A percentile compares a stretch with the other conserved stretches of the same genome.
These are phyloP conservation scores for Spongilla lacustris DNA, from an alignment of 37 sponge, comb jelly and placozoan species.

Conservation along the genomic window DNA sequence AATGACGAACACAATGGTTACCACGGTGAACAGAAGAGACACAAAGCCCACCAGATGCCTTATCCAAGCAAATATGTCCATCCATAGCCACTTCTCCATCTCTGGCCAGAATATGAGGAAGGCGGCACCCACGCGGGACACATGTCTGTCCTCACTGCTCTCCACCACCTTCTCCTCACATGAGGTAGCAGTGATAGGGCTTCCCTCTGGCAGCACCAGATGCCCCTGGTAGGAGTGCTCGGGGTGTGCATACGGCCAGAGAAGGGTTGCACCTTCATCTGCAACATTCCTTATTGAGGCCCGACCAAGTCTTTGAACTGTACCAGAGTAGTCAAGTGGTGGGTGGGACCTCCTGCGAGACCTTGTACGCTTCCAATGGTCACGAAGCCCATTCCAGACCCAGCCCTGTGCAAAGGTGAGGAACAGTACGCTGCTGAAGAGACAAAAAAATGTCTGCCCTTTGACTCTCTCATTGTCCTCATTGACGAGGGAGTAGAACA, in stretches of 20 bases:
- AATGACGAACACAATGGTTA: not conserved
- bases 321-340: too few relatives aligned
- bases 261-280: conserved; percentile 2
- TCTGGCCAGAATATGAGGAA: conserved; percentile 38
- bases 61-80: conserved; percentile 42
- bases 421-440: conserved; percentile 48
- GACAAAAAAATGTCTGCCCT: conserved; percentile 82
- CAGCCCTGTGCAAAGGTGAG: conserved; percentile 53
- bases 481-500: conserved; percentile 68
- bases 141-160: too few relatives aligned
- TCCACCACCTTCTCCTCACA: not conserved
- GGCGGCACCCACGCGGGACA: not conserved
- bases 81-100: conserved; percentile 50
- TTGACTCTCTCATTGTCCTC: conserved; percentile 71
- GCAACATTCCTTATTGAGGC: not conserved
- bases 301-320: too few relatives aligned
- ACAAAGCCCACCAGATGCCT: conserved; percentile 31
- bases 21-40: conserved; percentile 16
- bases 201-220: not conserved
- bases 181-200: not conserved
- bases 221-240: too few relatives aligned
- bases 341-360: too few relatives aligned
- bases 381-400: conserved; percentile 11
- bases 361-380: not conserved
- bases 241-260: conserved; percentile 58